A percentile compares a stretch with the other conserved stretches of the same genome.
phyloP scores from a whole-genome alignment of 2,888 invertebrate genomes.

The Spisula solida region DNA sequence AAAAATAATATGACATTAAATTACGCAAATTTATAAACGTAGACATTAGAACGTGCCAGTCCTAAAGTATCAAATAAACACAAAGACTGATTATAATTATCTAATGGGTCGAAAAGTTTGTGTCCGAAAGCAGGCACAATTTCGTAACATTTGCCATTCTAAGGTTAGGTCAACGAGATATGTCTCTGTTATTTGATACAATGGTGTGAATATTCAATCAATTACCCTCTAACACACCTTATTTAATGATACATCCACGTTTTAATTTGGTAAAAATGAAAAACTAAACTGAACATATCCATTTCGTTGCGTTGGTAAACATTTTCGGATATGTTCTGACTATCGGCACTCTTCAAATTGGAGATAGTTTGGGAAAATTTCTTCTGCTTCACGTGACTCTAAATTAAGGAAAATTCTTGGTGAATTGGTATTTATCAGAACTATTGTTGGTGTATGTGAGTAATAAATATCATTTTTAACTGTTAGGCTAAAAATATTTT shows the following conservation, averaged over 20 bases:
- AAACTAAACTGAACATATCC: neutral
- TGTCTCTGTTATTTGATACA: too few relatives aligned
- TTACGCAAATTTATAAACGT: too few relatives aligned
- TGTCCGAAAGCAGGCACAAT: too few relatives aligned
- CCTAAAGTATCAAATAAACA: too few relatives aligned
- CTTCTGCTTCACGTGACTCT: neutral
- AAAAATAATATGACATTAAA: too few relatives aligned
- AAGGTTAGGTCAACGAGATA: too few relatives aligned
- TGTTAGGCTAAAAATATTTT: neutral
- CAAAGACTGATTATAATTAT: too few relatives aligned
- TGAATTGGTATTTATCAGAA: neutral
- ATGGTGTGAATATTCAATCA: too few relatives aligned
- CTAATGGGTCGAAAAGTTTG: too few relatives aligned
- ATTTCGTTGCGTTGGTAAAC: constrained; percentile 67
- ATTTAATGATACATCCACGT: neutral
- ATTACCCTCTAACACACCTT: neutral
- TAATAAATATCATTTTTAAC: neutral
- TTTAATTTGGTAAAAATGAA: neutral
- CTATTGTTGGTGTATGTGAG: neutral
- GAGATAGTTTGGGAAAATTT: constrained; percentile 31
- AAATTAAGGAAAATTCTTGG: neutral
- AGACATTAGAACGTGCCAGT: too few relatives aligned
- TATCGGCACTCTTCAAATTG: constrained; percentile 32
- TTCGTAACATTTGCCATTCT: too few relatives aligned
- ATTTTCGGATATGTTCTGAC: constrained; percentile 57